A percentile compares a stretch with the other conserved stretches of the same genome.
Conservation (phyloP, 1,140 invertebrate genomes). For the Aphelenchoides avenae region DNA sequence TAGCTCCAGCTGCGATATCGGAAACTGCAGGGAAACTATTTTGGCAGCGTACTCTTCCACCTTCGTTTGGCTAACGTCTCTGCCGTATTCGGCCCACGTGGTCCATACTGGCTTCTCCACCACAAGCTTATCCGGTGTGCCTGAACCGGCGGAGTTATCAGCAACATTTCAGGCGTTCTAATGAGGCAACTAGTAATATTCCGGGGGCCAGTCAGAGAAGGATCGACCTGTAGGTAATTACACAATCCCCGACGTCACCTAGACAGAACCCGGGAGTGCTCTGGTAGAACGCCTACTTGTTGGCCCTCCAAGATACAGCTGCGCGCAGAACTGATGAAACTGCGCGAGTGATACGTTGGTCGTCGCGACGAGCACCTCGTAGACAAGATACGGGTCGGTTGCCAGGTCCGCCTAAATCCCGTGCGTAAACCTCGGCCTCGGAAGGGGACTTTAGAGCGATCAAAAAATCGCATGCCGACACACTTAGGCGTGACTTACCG, state of each 20-base stretch:
- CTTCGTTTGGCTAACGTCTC: conserved; percentile 67
- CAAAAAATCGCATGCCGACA: not conserved
- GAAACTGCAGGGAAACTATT: too few relatives aligned
- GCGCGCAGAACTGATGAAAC: conserved; percentile 17
- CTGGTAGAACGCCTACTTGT: too few relatives aligned
- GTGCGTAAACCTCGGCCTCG: not conserved
- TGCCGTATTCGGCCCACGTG: conserved; percentile 78
- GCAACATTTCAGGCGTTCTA: not conserved
- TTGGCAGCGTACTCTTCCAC: too few relatives aligned
- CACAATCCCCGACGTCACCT: too few relatives aligned
- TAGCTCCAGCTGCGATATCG: too few relatives aligned
- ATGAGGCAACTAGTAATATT: conserved; percentile 1
- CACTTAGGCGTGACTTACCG: conserved; percentile 12
- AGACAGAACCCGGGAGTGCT: too few relatives aligned
- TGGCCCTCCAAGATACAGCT: conserved; percentile 25
- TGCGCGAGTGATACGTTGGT: conserved; percentile 10
- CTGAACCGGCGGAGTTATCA: conserved; percentile 14
- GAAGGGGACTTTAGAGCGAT: not conserved
- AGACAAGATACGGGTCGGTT: not conserved
- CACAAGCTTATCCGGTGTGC: conserved; percentile 70
- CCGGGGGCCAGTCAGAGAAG: not conserved
- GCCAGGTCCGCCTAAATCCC: too few relatives aligned
- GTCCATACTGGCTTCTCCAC: conserved; percentile 79
- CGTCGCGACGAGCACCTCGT: conserved; percentile 5
- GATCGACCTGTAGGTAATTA: too few relatives aligned